phyloP scores from a whole-genome alignment of 2,113 vertebrate species.

The Cyphotilapia sp. region DNA sequence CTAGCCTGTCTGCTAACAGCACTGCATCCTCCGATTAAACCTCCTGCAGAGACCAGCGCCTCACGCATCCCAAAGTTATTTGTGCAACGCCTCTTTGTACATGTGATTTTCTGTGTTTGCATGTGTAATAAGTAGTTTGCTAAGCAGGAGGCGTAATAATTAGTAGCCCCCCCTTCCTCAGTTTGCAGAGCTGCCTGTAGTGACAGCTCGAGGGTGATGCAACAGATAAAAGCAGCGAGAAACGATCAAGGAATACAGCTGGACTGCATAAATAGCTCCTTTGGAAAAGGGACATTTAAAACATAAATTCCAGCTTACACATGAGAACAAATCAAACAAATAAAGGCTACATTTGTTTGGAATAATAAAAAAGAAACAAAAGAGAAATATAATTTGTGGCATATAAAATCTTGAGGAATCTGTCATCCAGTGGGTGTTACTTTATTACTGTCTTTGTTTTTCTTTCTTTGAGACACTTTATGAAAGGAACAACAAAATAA shows the following conservation, averaged over 20 bases:
- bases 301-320: background rate
- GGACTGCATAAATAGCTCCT: background rate
- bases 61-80: background rate
- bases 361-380: background rate
- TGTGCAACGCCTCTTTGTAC: background rate
- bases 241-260: background rate
- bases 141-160: slow-evolving; percentile 38
- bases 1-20: background rate
- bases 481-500: background rate
- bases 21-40: background rate
- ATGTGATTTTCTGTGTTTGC: background rate
- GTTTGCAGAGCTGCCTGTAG: slow-evolving; percentile 33
- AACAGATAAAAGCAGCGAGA: slow-evolving; percentile 18
- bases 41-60: background rate
- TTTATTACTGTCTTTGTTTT: background rate
- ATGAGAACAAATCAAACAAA: background rate
- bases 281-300: background rate
- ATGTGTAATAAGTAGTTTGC: slow-evolving; percentile 19
- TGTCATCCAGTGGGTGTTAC: background rate
- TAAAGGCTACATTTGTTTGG: background rate
- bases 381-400: background rate
- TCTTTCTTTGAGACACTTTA: background rate
- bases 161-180: slow-evolving; percentile 35
- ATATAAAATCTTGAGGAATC: background rate
- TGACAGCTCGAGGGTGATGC: slow-evolving; percentile 28